Percentiles rank a stretch among this genome's conserved stretches.
Conservation (phyloP, 2,113 vertebrate genomes). For the Tauraco erythrolophus region DNA sequence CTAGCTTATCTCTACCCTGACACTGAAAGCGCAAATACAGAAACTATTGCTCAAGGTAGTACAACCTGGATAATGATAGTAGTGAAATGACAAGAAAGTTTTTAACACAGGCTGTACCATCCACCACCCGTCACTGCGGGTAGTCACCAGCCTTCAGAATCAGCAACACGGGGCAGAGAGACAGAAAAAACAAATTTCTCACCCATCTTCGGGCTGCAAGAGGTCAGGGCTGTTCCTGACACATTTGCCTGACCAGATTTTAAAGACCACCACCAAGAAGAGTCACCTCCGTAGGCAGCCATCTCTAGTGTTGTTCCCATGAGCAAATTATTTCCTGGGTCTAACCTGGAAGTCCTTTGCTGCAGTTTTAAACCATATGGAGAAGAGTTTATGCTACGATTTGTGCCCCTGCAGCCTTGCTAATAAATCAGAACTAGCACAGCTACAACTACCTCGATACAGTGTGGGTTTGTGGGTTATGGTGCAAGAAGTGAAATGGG, state of each 20-base stretch:
- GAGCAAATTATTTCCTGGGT: neutral
- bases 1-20: neutral
- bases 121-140: neutral
- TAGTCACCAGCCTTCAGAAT: neutral
- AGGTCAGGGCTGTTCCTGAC: neutral
- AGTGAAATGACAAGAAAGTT: neutral
- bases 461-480: neutral
- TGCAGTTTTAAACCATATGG: neutral
- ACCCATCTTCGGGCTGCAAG: neutral
- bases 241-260: neutral
- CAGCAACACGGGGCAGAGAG: rapidly evolving
- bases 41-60: neutral
- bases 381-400: neutral
- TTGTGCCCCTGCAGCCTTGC: neutral
- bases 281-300: neutral
- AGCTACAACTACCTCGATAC: neutral
- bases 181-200: neutral
- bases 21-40: rapidly evolving
- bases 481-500: neutral
- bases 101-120: neutral
- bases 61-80: neutral
- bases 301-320: neutral
- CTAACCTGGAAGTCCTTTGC: neutral
- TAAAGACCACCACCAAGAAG: neutral
- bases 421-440: neutral